phyloP scores from a whole-genome alignment of 2,113 vertebrate species.

The Verasper variegatus region DNA sequence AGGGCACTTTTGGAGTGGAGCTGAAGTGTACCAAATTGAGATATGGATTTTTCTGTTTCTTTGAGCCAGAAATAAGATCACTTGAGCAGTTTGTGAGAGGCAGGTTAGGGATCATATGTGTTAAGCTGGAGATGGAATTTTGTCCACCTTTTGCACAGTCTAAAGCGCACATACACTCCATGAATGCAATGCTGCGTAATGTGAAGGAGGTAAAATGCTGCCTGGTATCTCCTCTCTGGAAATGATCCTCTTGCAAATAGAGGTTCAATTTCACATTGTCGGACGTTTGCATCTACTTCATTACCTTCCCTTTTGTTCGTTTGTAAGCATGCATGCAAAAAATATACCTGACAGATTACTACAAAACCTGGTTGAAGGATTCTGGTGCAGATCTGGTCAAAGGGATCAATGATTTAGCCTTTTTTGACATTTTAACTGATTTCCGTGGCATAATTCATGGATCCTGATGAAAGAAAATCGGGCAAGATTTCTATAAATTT shows the following conservation, averaged over 20 bases:
- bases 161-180: constrained; percentile 17
- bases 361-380: too few species aligned
- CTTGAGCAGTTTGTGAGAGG: constrained; percentile 73
- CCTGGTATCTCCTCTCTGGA: constrained; percentile 7
- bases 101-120: constrained; percentile 66
- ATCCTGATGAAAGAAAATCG: too few species aligned
- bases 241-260: not conserved
- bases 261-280: not conserved
- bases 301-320: too few species aligned
- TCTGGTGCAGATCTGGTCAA: too few species aligned
- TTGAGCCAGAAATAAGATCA: constrained; percentile 76
- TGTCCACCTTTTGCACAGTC: constrained; percentile 56
- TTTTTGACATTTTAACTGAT: not conserved
- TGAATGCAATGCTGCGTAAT: constrained; percentile 30
- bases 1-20: constrained; percentile 64
- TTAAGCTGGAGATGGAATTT: constrained; percentile 71
- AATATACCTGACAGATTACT: too few species aligned
- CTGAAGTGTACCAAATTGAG: constrained; percentile 82
- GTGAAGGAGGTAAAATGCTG: constrained; percentile 11
- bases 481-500: too few species aligned
- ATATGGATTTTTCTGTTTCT: constrained; percentile 82
- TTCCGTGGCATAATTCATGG: too few species aligned
- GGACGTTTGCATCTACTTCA: too few species aligned
- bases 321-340: too few species aligned
- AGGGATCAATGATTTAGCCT: not conserved